Evolutionary conservation across 1,140 invertebrate genomes (phyloP).

Genomic region (Idris sp.): DNA sequence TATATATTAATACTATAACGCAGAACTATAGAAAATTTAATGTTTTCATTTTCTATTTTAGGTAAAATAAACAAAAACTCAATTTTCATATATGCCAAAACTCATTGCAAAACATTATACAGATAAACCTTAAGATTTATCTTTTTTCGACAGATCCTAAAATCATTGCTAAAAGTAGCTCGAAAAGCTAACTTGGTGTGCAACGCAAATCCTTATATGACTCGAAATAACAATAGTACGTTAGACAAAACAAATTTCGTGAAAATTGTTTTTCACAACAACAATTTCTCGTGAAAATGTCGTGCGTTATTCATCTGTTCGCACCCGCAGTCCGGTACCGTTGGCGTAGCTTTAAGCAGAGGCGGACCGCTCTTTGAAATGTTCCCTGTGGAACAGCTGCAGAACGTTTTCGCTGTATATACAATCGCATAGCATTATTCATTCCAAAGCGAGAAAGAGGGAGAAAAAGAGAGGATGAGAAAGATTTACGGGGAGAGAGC

Average conservation of each 20-base stretch:
- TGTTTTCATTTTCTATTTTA: too few species aligned
- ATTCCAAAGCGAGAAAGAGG: slow-evolving; percentile 14
- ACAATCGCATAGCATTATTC: slow-evolving; percentile 36
- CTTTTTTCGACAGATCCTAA: too few species aligned
- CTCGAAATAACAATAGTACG: slow-evolving; percentile 36
- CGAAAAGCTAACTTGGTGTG: neutral
- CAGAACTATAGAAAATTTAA: too few species aligned
- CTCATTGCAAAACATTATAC: too few species aligned
- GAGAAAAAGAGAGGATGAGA: neutral
- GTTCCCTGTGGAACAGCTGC: slow-evolving; percentile 22
- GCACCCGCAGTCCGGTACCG: slow-evolving; percentile 9
- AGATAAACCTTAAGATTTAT: too few species aligned
- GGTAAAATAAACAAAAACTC: too few species aligned
- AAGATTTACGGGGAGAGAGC: neutral
- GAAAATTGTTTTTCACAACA: slow-evolving; percentile 28
- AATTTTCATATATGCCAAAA: too few species aligned
- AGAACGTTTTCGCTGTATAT: slow-evolving; percentile 17
- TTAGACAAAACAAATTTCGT: slow-evolving; percentile 32
- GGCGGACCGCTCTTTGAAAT: slow-evolving; percentile 47
- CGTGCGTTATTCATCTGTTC: slow-evolving; percentile 46
- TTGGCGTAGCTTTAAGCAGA: slow-evolving; percentile 16
- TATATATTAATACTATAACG: too few species aligned
- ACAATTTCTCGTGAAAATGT: slow-evolving; percentile 35
- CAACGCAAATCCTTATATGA: slow-evolving; percentile 8
- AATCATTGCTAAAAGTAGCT: slow-evolving; percentile 4